A percentile compares a stretch with the other conserved stretches of the same genome.
Evolutionary conservation across 1,140 invertebrate genomes (phyloP).

Genomic region (Hydropsyche tenuis): DNA sequence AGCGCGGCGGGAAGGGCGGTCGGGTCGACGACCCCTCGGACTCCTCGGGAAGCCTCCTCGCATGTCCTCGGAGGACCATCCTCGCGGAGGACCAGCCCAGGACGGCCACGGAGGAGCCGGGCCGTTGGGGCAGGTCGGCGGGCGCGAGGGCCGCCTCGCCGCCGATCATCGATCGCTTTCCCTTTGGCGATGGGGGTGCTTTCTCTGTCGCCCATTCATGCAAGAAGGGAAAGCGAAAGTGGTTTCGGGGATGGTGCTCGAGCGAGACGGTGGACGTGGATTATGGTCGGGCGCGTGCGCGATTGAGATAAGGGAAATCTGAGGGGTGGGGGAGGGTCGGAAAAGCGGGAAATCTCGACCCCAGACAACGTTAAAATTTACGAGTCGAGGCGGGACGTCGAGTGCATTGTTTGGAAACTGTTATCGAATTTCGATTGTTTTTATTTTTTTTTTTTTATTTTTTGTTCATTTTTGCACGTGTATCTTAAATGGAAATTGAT

Average conservation of each 20-base stretch:
- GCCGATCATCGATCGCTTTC: conserved; percentile 25
- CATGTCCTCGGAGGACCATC: not conserved
- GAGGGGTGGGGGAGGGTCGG: not conserved
- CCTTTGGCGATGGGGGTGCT: conserved; percentile 15
- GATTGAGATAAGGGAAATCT: no score
- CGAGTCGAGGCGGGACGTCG: not conserved
- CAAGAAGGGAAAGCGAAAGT: conserved; percentile 44
- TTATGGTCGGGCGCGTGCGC: conserved; percentile 20
- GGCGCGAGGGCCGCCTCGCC: not conserved
- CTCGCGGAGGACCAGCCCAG: no score
- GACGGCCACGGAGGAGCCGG: no score
- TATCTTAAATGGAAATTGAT: no score
- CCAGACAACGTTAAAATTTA: conserved; percentile 32
- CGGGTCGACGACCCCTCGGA: not conserved
- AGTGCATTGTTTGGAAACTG: no score
- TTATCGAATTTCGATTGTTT: no score
- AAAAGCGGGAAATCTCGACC: conserved; percentile 29
- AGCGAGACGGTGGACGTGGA: not conserved
- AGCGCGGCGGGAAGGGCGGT: no score
- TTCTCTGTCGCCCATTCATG: conserved; percentile 44
- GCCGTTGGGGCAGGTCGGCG: conserved; percentile 29
- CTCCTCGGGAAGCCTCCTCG: conserved; percentile 3
- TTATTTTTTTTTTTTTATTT: no score
- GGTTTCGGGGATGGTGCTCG: no score
- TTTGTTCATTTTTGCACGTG: no score